A percentile compares a stretch with the other conserved stretches of the same genome.
These are phyloP conservation scores for Exocentrus adspersus DNA, from an alignment of 2,888 invertebrate genomes.

Conservation along the genomic window DNA sequence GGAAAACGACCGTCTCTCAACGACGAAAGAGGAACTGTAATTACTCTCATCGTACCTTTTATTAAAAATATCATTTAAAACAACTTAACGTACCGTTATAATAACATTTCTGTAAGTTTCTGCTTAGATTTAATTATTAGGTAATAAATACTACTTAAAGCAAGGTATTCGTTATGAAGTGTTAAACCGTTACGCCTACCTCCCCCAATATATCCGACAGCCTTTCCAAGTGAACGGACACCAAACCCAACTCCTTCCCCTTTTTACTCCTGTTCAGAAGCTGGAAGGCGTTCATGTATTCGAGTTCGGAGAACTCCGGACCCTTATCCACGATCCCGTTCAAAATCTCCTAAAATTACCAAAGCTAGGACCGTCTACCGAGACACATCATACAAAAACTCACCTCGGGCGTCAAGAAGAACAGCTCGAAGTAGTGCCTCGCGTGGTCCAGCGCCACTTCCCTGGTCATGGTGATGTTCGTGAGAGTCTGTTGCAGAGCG, in stretches of 20 bases:
- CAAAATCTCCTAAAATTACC: conserved; percentile 82
- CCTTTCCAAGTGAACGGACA: conserved; percentile 78
- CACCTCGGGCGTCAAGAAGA: conserved; percentile 86
- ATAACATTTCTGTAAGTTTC: conserved; percentile 20
- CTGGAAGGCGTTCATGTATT: conserved; percentile 87
- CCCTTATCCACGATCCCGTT: conserved; percentile 86
- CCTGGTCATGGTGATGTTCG: conserved; percentile 82
- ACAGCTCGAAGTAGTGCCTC: conserved; percentile 86
- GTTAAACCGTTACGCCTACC: conserved; percentile 80
- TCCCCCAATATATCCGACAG: conserved; percentile 87
- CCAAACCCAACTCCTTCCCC: conserved; percentile 67
- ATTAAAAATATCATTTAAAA: conserved; percentile 35
- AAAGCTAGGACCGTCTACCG: too few species aligned
- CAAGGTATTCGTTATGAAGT: conserved; percentile 26
- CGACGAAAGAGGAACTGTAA: conserved; percentile 30
- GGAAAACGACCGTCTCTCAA: conserved; percentile 68
- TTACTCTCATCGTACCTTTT: conserved; percentile 17
- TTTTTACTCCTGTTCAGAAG: conserved; percentile 74
- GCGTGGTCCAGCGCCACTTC: conserved; percentile 90
- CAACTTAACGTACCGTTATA: conserved; percentile 34
- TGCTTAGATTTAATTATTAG: conserved; percentile 13
- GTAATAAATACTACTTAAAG: conserved; percentile 36
- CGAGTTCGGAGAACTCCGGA: conserved; percentile 86
- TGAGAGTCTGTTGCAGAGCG: conserved; percentile 85
- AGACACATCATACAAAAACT: too few species aligned